phyloP scores from a whole-genome alignment of 2,888 invertebrate species.

The Bellardia pandia region DNA sequence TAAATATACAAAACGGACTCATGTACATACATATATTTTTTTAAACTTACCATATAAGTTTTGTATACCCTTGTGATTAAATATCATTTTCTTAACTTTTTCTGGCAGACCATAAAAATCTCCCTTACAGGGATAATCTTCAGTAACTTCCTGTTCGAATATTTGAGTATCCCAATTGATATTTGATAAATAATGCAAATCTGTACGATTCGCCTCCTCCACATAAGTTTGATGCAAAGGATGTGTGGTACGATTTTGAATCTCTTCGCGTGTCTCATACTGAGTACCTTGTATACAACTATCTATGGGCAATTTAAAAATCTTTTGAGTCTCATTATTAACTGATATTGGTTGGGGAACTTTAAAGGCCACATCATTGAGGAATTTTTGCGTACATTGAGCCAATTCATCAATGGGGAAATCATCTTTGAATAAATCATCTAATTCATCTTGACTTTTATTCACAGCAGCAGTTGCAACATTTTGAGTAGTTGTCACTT shows the following conservation, averaged over 20 bases:
- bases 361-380: constrained; percentile 80
- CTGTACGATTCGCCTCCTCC: constrained; percentile 59
- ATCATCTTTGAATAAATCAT: constrained; percentile 66
- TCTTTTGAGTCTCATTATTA: not conserved
- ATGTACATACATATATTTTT: not conserved
- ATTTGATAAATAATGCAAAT: constrained; percentile 76
- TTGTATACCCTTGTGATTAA: constrained; percentile 90
- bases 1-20: too few species aligned
- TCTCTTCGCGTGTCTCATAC: constrained; percentile 79
- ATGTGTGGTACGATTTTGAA: constrained; percentile 75
- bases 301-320: constrained; percentile 65
- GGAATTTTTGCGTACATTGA: constrained; percentile 82
- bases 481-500: not conserved
- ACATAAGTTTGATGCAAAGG: constrained; percentile 44
- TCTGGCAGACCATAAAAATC: constrained; percentile 92
- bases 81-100: constrained; percentile 88
- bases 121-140: constrained; percentile 82
- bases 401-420: constrained; percentile 67
- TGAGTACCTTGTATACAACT: constrained; percentile 79
- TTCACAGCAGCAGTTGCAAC: not conserved
- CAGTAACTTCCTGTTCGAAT: constrained; percentile 75
- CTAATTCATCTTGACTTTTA: constrained; percentile 26
- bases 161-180: constrained; percentile 81
- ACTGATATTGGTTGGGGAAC: constrained; percentile 73
- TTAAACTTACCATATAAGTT: constrained; percentile 90